Conservation (phyloP, 2,888 invertebrate genomes). For the Macaria notata region DNA sequence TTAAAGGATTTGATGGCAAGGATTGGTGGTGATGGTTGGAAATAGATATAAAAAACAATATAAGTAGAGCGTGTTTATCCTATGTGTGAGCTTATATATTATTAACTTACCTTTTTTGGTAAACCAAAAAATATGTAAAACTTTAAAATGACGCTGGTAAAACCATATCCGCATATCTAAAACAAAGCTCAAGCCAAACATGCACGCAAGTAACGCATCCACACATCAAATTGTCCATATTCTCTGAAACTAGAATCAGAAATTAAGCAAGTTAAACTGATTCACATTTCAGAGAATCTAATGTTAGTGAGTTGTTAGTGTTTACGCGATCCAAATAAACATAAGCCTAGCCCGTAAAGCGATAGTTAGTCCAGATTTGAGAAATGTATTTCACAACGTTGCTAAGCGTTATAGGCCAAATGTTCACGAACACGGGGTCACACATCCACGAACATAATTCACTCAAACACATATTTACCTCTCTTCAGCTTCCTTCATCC, state of each 20-base stretch:
- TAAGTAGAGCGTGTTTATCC: no score
- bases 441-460: conserved; percentile 72
- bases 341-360: conserved; percentile 67
- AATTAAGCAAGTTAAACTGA: conserved; percentile 8
- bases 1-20: no score
- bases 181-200: conserved; percentile 21
- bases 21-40: no score
- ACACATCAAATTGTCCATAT: conserved; percentile 27
- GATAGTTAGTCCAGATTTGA: conserved; percentile 81
- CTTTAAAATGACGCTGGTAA: no score
- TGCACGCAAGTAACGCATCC: conserved; percentile 29
- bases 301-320: conserved; percentile 36
- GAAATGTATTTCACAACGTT: conserved; percentile 74
- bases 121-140: no score
- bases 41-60: no score
- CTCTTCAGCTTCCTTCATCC: conserved; percentile 99
- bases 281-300: conserved; percentile 21
- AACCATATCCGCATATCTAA: no score
- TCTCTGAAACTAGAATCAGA: conserved; percentile 37
- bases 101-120: no score
- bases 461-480: conserved; percentile 86
- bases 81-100: no score
- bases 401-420: conserved; percentile 80
- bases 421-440: conserved; percentile 73
- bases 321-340: conserved; percentile 49